Evolutionary conservation across 2,888 invertebrate genomes (phyloP), one percentile per base, ranked within the genome.

Genomic region (Phyto melanocephala): DNA sequence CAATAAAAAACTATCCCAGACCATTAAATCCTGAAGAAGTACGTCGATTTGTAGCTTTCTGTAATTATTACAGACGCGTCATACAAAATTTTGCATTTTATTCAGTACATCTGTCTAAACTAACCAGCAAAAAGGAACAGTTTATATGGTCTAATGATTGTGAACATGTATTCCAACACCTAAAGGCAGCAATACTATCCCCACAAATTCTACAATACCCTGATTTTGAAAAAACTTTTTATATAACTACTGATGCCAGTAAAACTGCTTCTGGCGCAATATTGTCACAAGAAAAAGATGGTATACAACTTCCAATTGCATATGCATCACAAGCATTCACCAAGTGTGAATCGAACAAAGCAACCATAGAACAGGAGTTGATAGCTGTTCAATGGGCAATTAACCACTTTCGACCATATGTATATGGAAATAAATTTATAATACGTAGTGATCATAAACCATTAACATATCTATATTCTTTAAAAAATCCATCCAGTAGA

Each of bases 271-370:
- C 33, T 33, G 22, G 65, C 13, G 35, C 35, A 20, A 50, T 50
- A 50, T 22, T 65, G n/a, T 35, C 20, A 4, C 63, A 63, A 3
- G 28, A 65, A 13, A 47, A 33, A 33, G 22, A 50, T 20, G 65
- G 15, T 8, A 79, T 40, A 4, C 72, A 79, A 24, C 50, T 74
- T 40, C 83, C 80, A 22, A 45, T 84, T 7, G 45, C 81, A 47
- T 83, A 83, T 65, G 76, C 83, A 22, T 82, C 79, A 42, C 76
- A 70, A 80, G 56, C 72, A 15, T 84, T 86, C 20, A 86, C 82
- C 28, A 85, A n/a, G n/a, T n/a, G n/a, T n/a, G n/a, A n/a, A n/a
- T n/a, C n/a, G n/a, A n/a, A n/a, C n/a, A n/a, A n/a, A n/a, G n/a
- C n/a, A n/a, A n/a, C n/a, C n/a, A n/a, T n/a, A n/a, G n/a, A n/a